A percentile compares a stretch with the other conserved stretches of the same genome.
These are phyloP conservation scores for Bothrops jararaca DNA, from an alignment of 2,113 vertebrate species.

Conservation along the genomic window DNA sequence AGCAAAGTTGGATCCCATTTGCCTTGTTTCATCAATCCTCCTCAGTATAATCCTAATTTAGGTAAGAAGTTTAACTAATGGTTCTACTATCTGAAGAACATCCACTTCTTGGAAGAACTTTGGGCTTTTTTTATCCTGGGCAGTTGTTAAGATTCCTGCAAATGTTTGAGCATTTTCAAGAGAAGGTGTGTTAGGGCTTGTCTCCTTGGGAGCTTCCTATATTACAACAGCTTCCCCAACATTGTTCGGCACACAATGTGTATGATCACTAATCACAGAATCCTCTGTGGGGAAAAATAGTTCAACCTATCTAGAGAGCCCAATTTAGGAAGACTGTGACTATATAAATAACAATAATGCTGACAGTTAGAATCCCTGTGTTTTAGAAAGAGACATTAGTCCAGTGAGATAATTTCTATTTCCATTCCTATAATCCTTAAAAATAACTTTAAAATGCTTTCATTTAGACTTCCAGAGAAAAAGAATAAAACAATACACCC, in stretches of 20 bases:
- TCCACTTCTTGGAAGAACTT: background rate
- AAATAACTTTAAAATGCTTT: background rate
- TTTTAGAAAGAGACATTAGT: background rate
- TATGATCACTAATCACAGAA: background rate
- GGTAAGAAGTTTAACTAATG: slow-evolving; percentile 13
- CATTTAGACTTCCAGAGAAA: background rate
- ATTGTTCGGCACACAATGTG: background rate
- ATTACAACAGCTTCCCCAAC: background rate
- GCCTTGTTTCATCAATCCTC: background rate
- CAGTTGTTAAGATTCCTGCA: background rate
- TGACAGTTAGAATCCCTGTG: background rate
- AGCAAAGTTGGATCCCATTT: background rate
- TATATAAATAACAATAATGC: background rate
- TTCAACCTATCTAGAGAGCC: background rate
- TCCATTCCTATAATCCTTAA: background rate
- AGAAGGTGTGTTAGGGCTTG: background rate
- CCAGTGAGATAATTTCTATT: background rate
- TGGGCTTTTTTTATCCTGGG: background rate
- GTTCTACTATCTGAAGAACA: background rate
- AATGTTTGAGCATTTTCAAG: background rate
- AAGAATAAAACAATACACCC: background rate
- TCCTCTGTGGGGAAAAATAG: background rate
- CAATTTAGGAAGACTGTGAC: background rate
- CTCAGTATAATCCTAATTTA: background rate
- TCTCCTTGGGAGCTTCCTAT: background rate